Conservation (phyloP, 1,140 invertebrate species). For the Amphibalanus amphitrite region DNA sequence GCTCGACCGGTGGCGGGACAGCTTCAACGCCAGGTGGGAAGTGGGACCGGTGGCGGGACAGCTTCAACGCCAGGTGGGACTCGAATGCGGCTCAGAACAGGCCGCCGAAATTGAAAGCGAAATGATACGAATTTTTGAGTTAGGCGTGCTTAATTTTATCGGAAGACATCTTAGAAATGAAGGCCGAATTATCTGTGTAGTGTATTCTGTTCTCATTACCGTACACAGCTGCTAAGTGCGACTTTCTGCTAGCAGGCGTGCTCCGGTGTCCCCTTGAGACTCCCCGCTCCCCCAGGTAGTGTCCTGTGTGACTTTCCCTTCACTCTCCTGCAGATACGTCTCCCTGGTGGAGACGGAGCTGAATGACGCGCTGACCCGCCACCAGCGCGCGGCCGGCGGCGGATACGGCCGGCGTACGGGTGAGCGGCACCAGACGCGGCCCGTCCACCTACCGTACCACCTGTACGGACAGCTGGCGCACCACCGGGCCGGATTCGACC, state of each 20-base stretch:
- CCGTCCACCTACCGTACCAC: conserved; percentile 61
- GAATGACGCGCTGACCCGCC: conserved; percentile 67
- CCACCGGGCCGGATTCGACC: conserved; percentile 49
- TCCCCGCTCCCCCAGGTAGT: too few relatives aligned
- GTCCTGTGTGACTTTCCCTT: too few relatives aligned
- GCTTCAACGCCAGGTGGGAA: conserved; percentile 47
- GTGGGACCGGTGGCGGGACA: conserved; percentile 5
- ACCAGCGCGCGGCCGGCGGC: conserved; percentile 62
- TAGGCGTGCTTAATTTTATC: too few relatives aligned
- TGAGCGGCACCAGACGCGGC: conserved; percentile 27
- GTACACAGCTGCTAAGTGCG: too few relatives aligned
- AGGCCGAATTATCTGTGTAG: too few relatives aligned
- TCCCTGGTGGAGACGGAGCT: conserved; percentile 68
- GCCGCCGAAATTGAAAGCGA: too few relatives aligned
- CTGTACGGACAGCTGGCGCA: conserved; percentile 71
- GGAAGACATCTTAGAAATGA: too few relatives aligned
- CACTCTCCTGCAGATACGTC: conserved; percentile 55
- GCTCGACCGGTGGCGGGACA: conserved; percentile 53
- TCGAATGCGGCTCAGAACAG: too few relatives aligned
- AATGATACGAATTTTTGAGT: too few relatives aligned
- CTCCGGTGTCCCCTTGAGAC: too few relatives aligned
- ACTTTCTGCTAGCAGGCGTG: too few relatives aligned
- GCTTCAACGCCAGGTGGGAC: conserved; percentile 2
- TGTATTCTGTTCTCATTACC: too few relatives aligned
- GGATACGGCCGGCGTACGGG: conserved; percentile 31